Evolutionary conservation across 2,888 invertebrate species (phyloP).

Genomic region (Harmothoe impar): DNA sequence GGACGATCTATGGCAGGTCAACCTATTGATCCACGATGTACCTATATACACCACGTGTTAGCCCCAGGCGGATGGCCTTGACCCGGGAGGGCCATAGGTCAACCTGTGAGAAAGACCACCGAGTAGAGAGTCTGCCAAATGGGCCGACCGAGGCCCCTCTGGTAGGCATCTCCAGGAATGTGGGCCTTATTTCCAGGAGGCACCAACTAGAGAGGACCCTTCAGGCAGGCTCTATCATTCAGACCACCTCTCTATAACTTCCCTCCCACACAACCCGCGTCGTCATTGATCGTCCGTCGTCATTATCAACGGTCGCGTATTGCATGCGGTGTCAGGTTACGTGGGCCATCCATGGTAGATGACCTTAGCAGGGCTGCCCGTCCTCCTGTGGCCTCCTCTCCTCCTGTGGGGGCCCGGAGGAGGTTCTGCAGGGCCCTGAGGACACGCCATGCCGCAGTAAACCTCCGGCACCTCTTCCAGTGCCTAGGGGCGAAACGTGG

Average conservation of each 20-base stretch:
- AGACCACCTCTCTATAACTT: background rate
- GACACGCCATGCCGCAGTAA: conserved; percentile 25
- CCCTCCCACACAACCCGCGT: background rate
- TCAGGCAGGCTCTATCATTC: background rate
- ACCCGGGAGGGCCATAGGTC: background rate
- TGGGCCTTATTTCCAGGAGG: background rate
- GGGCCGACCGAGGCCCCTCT: background rate
- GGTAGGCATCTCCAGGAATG: background rate
- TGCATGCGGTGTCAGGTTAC: conserved; percentile 1
- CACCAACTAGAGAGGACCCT: background rate
- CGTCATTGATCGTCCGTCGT: background rate
- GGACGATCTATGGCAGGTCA: background rate
- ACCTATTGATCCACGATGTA: background rate
- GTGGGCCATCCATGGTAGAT: background rate
- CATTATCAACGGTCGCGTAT: background rate
- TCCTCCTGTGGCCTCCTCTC: background rate
- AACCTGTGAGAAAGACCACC: background rate
- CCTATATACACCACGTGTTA: conserved; percentile 27
- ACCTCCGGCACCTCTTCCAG: background rate
- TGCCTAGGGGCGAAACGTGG: background rate
- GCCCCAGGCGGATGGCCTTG: background rate
- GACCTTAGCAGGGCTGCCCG: background rate
- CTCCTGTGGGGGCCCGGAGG: background rate
- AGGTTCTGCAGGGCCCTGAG: background rate
- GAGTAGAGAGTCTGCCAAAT: background rate